phyloP scores from a whole-genome alignment of 2,113 vertebrate genomes.

The Kobus ellipsiprymnus region DNA sequence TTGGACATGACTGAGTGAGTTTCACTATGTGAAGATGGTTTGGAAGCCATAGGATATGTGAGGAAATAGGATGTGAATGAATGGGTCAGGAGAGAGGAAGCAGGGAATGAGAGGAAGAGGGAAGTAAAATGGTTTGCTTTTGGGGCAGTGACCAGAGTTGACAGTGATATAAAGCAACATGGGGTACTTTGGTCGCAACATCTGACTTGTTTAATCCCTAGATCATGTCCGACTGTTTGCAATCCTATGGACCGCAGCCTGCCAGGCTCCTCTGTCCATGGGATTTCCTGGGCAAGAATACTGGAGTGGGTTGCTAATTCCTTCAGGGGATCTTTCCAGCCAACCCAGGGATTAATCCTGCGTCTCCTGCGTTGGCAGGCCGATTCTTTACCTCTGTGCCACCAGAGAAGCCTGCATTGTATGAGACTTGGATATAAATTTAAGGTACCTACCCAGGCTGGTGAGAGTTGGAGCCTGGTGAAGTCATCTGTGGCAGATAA shows the following conservation, averaged over 20 bases:
- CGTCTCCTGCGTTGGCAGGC: fast-evolving
- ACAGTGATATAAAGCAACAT: background rate
- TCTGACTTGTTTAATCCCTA: background rate
- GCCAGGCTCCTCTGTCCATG: background rate
- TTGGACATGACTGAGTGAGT: background rate
- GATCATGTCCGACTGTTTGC: background rate
- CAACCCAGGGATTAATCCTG: background rate
- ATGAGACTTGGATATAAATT: background rate
- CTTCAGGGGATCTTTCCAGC: background rate
- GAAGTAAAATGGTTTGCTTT: background rate
- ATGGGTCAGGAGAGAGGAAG: background rate
- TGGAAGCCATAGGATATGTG: background rate
- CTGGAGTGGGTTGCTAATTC: background rate
- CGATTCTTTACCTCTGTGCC: background rate
- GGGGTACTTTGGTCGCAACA: background rate
- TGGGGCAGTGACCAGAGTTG: background rate
- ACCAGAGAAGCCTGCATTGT: background rate
- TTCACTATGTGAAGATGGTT: background rate
- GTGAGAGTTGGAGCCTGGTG: background rate
- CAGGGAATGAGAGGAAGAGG: background rate
- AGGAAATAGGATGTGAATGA: background rate
- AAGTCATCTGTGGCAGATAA: background rate
- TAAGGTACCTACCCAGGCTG: background rate
- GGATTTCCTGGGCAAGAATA: background rate
- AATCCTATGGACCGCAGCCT: background rate